phyloP scores from a whole-genome alignment of 2,113 vertebrate genomes.

The Prionailurus viverrinus region DNA sequence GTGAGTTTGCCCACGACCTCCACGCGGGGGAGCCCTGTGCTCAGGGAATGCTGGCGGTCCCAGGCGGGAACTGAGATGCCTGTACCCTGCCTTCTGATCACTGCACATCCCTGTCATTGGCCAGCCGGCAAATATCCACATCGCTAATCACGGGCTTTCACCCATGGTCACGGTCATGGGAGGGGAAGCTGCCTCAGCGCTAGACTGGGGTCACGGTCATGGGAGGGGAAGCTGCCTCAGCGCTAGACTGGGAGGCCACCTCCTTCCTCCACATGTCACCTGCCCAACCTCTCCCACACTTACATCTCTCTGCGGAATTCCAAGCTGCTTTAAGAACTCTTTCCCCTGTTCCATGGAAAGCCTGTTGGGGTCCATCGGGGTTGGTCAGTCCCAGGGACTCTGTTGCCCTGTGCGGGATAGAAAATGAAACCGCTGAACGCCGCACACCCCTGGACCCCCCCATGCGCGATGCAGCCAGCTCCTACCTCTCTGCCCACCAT shows the following conservation, averaged over 20 bases:
- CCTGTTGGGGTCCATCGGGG: neutral
- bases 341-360: constrained; percentile 50
- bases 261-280: neutral
- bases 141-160: neutral
- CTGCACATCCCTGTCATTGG: rapidly evolving
- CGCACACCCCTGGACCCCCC: neutral
- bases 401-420: neutral
- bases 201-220: rapidly evolving
- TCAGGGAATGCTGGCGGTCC: neutral
- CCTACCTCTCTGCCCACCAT: too few relatives aligned
- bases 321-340: constrained; percentile 18
- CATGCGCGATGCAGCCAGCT: rapidly evolving
- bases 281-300: neutral
- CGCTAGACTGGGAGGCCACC: rapidly evolving
- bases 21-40: neutral
- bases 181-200: neutral
- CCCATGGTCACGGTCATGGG: neutral
- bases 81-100: rapidly evolving
- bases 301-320: constrained; percentile 56
- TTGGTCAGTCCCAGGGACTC: rapidly evolving
- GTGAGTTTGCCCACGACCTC: neutral
- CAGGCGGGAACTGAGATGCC: neutral
- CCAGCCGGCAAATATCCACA: rapidly evolving
- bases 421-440: neutral
- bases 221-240: neutral